Conservation (phyloP, 2,113 vertebrate genomes). For the Gopherus flavomarginatus region DNA sequence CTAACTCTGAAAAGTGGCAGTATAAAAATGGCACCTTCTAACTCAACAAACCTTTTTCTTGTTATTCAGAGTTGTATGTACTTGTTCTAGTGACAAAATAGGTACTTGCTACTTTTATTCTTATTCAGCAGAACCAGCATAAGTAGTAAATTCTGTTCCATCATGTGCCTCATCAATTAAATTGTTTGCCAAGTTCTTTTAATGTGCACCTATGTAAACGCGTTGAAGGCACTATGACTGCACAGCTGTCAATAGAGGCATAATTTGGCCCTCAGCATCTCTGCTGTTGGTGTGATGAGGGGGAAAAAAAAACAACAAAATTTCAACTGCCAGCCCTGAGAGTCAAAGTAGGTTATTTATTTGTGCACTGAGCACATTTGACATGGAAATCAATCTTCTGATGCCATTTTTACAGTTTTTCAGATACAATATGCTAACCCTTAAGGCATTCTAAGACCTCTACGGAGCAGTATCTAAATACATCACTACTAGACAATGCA, state of each 20-base stretch:
- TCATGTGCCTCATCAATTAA: background rate
- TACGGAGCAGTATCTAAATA: background rate
- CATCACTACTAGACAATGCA: fast-evolving
- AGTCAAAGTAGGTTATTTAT: background rate
- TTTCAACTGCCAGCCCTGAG: no score
- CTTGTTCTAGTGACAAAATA: background rate
- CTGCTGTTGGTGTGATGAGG: fast-evolving
- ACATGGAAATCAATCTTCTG: background rate
- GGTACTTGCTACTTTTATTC: background rate
- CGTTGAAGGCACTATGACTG: background rate
- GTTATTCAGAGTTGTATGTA: background rate
- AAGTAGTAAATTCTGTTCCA: background rate
- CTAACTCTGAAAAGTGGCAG: background rate
- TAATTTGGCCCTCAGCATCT: background rate
- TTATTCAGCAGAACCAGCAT: background rate
- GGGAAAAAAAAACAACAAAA: background rate
- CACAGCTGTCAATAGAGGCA: background rate
- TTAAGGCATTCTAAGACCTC: background rate
- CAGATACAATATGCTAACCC: background rate
- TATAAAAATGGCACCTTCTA: background rate
- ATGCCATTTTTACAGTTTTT: background rate
- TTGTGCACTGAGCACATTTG: fast-evolving
- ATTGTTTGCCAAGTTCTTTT: background rate
- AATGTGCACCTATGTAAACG: fast-evolving
- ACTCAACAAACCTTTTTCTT: fast-evolving